These are phyloP conservation scores for Lampropteryx suffumata DNA, from an alignment of 2,888 invertebrate genomes.

Conservation along the genomic window DNA sequence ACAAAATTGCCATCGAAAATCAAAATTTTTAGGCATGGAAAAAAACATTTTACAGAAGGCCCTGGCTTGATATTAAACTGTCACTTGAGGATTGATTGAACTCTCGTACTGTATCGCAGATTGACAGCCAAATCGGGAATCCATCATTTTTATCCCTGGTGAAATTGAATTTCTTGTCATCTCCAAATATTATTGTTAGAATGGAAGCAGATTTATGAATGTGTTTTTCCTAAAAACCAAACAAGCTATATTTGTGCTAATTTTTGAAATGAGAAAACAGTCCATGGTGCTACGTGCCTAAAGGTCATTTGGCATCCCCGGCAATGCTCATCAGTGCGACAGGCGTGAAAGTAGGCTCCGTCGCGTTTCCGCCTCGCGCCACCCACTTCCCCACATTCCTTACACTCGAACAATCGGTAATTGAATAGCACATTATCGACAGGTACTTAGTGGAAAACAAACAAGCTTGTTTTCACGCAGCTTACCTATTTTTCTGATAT, in stretches of 20 bases:
- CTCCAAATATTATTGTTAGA: constrained; percentile 1
- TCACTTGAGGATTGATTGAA: constrained; percentile 26
- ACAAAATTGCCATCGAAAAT: too few species aligned
- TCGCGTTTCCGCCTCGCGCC: constrained; percentile 51
- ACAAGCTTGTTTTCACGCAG: background rate
- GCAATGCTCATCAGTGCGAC: constrained; percentile 57
- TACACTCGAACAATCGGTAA: constrained; percentile 33
- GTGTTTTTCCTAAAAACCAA: too few species aligned
- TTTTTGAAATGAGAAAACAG: constrained; percentile 8
- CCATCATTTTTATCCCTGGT: constrained; percentile 9
- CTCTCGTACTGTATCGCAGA: constrained; percentile 16
- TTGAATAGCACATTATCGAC: constrained; percentile 21
- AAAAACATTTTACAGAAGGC: constrained; percentile 2
- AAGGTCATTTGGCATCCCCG: constrained; percentile 36
- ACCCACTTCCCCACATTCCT: constrained; percentile 44
- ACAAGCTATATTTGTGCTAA: constrained; percentile 3
- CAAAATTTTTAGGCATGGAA: background rate
- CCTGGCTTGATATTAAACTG: constrained; percentile 13
- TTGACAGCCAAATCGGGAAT: constrained; percentile 23
- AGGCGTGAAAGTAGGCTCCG: constrained; percentile 64
- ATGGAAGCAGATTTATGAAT: background rate
- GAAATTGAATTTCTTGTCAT: constrained; percentile 13
- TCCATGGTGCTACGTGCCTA: constrained; percentile 8
- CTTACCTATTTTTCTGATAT: background rate
- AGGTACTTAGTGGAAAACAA: constrained; percentile 9